Percentiles rank a stretch among this genome's conserved stretches.
These are phyloP conservation scores for Cromileptes altivelis DNA, from an alignment of 2,113 vertebrate genomes.

Conservation along the genomic window DNA sequence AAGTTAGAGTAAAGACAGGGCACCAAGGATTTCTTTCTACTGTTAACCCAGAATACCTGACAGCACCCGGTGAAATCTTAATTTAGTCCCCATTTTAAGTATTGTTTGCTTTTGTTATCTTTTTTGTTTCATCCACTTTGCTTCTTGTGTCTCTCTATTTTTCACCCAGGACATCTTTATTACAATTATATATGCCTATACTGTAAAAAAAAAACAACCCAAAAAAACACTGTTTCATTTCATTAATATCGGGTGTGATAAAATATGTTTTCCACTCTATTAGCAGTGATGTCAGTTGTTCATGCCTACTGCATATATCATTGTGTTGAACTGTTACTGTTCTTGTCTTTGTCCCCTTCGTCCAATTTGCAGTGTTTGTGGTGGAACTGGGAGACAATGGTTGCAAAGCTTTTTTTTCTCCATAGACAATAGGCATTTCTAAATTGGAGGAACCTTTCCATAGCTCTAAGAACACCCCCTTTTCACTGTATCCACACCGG, in stretches of 20 bases:
- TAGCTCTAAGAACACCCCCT: too few relatives aligned
- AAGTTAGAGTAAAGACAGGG: constrained; percentile 5
- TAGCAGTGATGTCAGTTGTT: too few relatives aligned
- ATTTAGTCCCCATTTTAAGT: background rate
- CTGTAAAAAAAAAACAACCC: background rate
- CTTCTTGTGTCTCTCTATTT: background rate
- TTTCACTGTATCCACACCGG: too few relatives aligned
- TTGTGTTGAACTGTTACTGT: background rate
- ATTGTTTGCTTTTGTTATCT: background rate
- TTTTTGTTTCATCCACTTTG: background rate
- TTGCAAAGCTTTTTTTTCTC: too few relatives aligned
- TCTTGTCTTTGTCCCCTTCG: background rate
- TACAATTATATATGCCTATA: background rate
- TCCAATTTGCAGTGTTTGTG: too few relatives aligned
- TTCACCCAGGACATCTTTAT: background rate
- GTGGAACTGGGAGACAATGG: too few relatives aligned
- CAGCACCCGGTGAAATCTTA: background rate
- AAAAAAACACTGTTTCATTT: background rate
- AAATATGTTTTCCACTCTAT: background rate
- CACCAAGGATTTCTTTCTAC: background rate
- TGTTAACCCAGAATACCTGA: background rate
- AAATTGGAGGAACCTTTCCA: too few relatives aligned
- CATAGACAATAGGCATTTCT: too few relatives aligned
- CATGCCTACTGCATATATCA: background rate
- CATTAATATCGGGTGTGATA: background rate